A percentile compares a stretch with the other conserved stretches of the same genome.
Evolutionary conservation across 2,113 vertebrate genomes (phyloP).

Genomic region (Cavia porcellus): DNA sequence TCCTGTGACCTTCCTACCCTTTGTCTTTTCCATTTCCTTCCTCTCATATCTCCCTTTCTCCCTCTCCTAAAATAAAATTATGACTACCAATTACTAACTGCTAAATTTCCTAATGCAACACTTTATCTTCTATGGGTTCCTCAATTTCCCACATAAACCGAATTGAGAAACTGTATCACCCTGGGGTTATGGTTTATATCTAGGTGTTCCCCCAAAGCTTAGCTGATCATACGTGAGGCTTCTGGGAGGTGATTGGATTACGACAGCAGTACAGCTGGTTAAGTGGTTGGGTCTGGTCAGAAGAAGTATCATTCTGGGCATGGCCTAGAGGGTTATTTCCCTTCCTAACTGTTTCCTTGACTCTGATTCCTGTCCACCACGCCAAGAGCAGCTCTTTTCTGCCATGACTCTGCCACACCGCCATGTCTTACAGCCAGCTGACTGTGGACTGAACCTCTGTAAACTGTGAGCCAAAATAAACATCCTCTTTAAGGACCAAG

Average conservation of each 20-base stretch:
- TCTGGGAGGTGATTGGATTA: not conserved
- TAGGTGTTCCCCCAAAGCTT: not conserved
- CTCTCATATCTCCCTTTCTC: not conserved
- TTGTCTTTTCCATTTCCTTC: not conserved
- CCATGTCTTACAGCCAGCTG: not conserved
- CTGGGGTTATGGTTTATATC: not conserved
- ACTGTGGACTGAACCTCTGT: not conserved
- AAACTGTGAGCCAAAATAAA: not conserved
- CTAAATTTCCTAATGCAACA: not conserved
- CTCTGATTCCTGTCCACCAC: not conserved
- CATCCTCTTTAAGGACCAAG: not conserved
- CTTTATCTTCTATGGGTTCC: not conserved
- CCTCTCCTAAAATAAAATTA: not conserved
- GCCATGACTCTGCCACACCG: fast-evolving
- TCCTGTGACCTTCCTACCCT: not conserved
- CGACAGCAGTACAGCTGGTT: not conserved
- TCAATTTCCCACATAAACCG: not conserved
- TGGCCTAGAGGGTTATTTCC: not conserved
- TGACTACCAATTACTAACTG: not conserved
- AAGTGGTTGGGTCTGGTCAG: too few relatives aligned
- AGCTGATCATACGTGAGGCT: not conserved
- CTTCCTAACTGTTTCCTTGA: not conserved
- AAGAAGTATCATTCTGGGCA: not conserved
- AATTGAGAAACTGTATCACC: not conserved
- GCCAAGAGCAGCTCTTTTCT: not conserved